Evolutionary conservation across 1,140 invertebrate species (phyloP).

Genomic region (Drosophila novamexicana): DNA sequence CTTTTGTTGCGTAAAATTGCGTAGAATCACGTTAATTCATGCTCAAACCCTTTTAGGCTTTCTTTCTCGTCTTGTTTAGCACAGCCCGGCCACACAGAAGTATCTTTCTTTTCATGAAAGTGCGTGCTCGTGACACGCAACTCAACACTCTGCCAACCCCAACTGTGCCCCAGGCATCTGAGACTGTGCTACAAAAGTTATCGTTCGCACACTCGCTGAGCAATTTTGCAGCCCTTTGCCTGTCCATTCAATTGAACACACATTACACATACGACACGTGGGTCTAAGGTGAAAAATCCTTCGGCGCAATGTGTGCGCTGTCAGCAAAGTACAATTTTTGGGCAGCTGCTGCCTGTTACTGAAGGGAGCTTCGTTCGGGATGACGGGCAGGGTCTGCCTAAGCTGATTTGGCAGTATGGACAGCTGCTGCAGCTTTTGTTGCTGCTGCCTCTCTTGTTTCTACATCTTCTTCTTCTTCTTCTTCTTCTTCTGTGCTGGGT

Average conservation of each 20-base stretch:
- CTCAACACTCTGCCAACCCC: neutral
- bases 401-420: slow-evolving; percentile 65
- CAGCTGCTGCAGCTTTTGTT: slow-evolving; percentile 42
- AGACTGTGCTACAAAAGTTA: neutral
- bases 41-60: no score
- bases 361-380: slow-evolving; percentile 11
- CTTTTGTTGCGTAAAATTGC: no score
- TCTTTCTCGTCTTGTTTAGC: neutral
- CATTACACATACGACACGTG: slow-evolving; percentile 53
- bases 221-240: slow-evolving; percentile 36
- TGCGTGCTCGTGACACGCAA: slow-evolving; percentile 2
- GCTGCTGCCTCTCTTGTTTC: slow-evolving; percentile 1
- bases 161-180: slow-evolving; percentile 2
- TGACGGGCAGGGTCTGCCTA: slow-evolving; percentile 19
- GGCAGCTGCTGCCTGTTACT: slow-evolving; percentile 43
- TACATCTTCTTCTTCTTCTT: neutral
- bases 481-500: neutral
- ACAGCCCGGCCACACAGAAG: neutral
- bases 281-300: slow-evolving; percentile 36
- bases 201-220: slow-evolving; percentile 2
- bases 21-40: no score
- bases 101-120: neutral
- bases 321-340: slow-evolving; percentile 56
- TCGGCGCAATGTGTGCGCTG: slow-evolving; percentile 46
- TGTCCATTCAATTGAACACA: slow-evolving; percentile 57